A percentile compares a stretch with the other conserved stretches of the same genome.
phyloP scores from a whole-genome alignment of 1,140 invertebrate species.

The Brachionus sp. region DNA sequence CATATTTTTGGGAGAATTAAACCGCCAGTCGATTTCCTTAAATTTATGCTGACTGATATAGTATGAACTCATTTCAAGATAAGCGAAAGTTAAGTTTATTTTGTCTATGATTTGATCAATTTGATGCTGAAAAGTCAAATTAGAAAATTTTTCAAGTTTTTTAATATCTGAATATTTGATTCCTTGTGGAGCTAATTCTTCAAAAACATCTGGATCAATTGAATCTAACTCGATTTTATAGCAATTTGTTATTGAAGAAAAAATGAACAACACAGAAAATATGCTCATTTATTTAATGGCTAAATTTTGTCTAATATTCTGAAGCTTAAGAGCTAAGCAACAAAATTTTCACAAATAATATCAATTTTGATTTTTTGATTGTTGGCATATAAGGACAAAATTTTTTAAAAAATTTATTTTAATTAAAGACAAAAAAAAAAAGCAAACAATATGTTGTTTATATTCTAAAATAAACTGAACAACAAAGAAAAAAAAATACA shows the following conservation, averaged over 20 bases:
- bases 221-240: not conserved
- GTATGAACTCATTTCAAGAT: not conserved
- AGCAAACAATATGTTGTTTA: not conserved
- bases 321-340: not conserved
- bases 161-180: not conserved
- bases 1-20: not conserved
- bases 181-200: not conserved
- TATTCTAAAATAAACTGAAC: not conserved
- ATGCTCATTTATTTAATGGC: not conserved
- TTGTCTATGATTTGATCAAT: not conserved
- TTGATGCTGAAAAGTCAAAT: not conserved
- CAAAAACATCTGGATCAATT: not conserved
- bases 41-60: not conserved
- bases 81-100: not conserved
- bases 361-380: not conserved
- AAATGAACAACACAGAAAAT: not conserved
- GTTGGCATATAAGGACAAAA: not conserved
- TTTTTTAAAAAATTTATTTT: not conserved
- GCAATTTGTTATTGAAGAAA: not conserved
- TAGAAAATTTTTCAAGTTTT: not conserved
- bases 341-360: not conserved
- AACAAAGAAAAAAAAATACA: not conserved
- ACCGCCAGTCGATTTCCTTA: not conserved
- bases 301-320: not conserved
- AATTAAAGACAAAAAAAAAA: not conserved